Conservation (phyloP, 1,140 invertebrate genomes). For the Tigriopus japonicus region DNA sequence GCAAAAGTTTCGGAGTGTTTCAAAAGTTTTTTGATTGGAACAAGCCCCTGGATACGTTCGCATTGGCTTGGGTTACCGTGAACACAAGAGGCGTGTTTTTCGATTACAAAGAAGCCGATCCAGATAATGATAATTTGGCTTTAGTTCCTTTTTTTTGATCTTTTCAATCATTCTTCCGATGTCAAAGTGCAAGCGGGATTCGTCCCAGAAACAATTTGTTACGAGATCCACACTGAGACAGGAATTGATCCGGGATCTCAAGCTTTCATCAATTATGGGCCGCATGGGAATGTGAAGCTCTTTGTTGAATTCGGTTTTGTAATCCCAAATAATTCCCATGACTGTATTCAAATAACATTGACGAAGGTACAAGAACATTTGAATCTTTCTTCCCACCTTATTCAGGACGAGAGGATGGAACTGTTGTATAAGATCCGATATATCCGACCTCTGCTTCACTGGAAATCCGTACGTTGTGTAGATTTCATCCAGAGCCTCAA, state of each 20-base stretch:
- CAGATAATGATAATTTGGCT: conserved; percentile 34
- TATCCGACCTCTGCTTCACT: too few relatives aligned
- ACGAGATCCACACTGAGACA: conserved; percentile 33
- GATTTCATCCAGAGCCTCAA: too few relatives aligned
- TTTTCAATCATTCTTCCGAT: conserved; percentile 47
- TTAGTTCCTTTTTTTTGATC: conserved; percentile 54
- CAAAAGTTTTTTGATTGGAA: background rate
- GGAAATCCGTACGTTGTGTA: too few relatives aligned
- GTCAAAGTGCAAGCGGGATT: conserved; percentile 33
- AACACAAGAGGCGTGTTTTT: conserved; percentile 49
- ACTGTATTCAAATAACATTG: conserved; percentile 26
- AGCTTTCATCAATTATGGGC: conserved; percentile 55
- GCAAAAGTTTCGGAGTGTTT: background rate
- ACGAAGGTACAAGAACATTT: too few relatives aligned
- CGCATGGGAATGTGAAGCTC: conserved; percentile 43
- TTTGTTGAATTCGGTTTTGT: conserved; percentile 55
- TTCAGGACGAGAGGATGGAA: too few relatives aligned
- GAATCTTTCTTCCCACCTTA: too few relatives aligned
- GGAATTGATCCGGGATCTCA: conserved; percentile 32
- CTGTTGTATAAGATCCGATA: too few relatives aligned
- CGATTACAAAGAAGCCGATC: conserved; percentile 13
- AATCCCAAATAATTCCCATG: conserved; percentile 37
- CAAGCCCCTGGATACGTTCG: too few relatives aligned
- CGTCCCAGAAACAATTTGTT: conserved; percentile 27
- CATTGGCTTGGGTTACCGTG: conserved; percentile 42